Evolutionary conservation across 1,140 invertebrate species (phyloP).

Genomic region (Drosophila nasuta): DNA sequence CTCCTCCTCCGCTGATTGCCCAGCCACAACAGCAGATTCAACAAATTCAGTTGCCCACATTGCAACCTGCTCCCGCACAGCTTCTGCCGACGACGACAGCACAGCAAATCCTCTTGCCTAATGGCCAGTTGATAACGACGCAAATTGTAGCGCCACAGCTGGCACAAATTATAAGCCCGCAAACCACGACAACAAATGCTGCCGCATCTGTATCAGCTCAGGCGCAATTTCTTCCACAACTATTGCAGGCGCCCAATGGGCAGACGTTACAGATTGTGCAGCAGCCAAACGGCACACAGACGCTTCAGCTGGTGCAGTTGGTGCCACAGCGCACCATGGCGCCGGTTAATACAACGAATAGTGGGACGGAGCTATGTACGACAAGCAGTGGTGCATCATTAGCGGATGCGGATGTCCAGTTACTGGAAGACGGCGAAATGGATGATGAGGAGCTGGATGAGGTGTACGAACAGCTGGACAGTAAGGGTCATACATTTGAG

Average conservation of each 20-base stretch:
- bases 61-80: constrained; percentile 63
- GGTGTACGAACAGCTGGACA: constrained; percentile 68
- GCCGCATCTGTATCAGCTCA: constrained; percentile 52
- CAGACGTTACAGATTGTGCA: constrained; percentile 82
- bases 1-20: constrained; percentile 39
- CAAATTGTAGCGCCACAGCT: constrained; percentile 74
- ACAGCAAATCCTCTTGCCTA: constrained; percentile 80
- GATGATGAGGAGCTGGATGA: constrained; percentile 69
- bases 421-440: constrained; percentile 72
- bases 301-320: constrained; percentile 74
- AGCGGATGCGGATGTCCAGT: constrained; percentile 67
- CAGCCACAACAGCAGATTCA: constrained; percentile 60
- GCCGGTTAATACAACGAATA: constrained; percentile 45
- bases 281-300: constrained; percentile 79
- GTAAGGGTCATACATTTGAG: constrained; percentile 70
- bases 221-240: constrained; percentile 74
- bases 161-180: constrained; percentile 67
- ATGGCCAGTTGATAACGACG: constrained; percentile 83
- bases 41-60: constrained; percentile 65
- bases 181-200: constrained; percentile 37
- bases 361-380: constrained; percentile 52
- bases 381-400: constrained; percentile 39
- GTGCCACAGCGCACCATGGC: constrained; percentile 68
- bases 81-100: constrained; percentile 61
- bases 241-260: constrained; percentile 75